Percentiles rank a stretch among this genome's conserved stretches.
Conservation (phyloP, 2,113 vertebrate species). For the Oryzias javanicus region DNA sequence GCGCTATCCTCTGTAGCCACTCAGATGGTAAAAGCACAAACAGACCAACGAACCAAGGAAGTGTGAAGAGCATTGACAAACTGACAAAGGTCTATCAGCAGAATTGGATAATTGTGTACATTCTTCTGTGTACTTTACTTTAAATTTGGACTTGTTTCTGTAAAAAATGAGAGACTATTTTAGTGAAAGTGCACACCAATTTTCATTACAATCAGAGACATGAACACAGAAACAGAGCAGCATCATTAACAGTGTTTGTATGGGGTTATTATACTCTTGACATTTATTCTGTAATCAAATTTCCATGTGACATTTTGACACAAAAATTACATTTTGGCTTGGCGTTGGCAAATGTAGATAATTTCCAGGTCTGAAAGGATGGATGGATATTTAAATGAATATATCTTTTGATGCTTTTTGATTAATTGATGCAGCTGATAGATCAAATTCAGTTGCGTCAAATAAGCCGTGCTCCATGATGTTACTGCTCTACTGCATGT, state of each 20-base stretch:
- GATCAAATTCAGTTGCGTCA: constrained; percentile 15
- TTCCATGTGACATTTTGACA: constrained; percentile 5
- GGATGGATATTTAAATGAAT: neutral
- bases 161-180: neutral
- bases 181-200: neutral
- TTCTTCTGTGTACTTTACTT: neutral
- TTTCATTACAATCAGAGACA: constrained; percentile 1
- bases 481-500: constrained; percentile 1
- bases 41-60: constrained; percentile 27
- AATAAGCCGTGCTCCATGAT: constrained; percentile 17
- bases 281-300: constrained; percentile 27
- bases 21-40: neutral
- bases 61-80: neutral
- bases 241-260: neutral
- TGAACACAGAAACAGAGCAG: constrained; percentile 1
- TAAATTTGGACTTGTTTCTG: neutral
- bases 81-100: constrained; percentile 5
- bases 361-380: neutral
- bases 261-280: neutral
- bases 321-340: constrained; percentile 10
- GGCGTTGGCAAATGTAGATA: neutral
- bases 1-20: constrained; percentile 13
- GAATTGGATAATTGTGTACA: neutral
- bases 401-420: neutral
- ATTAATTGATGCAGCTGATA: neutral